These are phyloP conservation scores for Prorops nasuta DNA, from an alignment of 1,140 invertebrate genomes.

Conservation along the genomic window DNA sequence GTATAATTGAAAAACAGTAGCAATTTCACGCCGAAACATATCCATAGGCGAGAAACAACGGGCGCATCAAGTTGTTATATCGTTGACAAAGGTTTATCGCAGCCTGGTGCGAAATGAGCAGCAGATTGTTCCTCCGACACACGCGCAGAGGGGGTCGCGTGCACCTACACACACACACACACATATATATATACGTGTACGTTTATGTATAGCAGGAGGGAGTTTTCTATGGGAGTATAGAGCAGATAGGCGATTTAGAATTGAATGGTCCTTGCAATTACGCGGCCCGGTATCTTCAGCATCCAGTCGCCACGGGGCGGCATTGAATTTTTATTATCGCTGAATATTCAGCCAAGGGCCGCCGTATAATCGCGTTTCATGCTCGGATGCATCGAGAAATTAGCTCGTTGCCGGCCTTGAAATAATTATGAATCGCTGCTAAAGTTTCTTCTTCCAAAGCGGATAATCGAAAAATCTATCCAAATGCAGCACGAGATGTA, in stretches of 20 bases:
- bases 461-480: too few relatives aligned
- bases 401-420: constrained; percentile 27
- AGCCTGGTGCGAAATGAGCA: too few relatives aligned
- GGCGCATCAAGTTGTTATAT: constrained; percentile 17
- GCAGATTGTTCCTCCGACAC: too few relatives aligned
- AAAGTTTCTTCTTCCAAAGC: too few relatives aligned
- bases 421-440: constrained; percentile 30
- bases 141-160: too few relatives aligned
- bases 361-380: constrained; percentile 31
- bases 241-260: constrained; percentile 15
- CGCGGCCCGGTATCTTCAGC: constrained; percentile 23
- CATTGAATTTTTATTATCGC: constrained; percentile 31
- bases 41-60: constrained; percentile 10
- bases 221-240: not conserved
- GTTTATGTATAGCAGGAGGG: too few relatives aligned
- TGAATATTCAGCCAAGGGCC: constrained; percentile 20
- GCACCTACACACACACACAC: too few relatives aligned
- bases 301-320: constrained; percentile 14
- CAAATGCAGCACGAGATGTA: too few relatives aligned
- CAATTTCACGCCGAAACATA: too few relatives aligned
- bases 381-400: constrained; percentile 29
- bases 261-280: constrained; percentile 30
- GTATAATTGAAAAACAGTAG: too few relatives aligned
- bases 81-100: constrained; percentile 7
- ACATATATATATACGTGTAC: too few relatives aligned